These are phyloP conservation scores for Ephialtes manifestator DNA, from an alignment of 2,888 invertebrate species.

Conservation along the genomic window DNA sequence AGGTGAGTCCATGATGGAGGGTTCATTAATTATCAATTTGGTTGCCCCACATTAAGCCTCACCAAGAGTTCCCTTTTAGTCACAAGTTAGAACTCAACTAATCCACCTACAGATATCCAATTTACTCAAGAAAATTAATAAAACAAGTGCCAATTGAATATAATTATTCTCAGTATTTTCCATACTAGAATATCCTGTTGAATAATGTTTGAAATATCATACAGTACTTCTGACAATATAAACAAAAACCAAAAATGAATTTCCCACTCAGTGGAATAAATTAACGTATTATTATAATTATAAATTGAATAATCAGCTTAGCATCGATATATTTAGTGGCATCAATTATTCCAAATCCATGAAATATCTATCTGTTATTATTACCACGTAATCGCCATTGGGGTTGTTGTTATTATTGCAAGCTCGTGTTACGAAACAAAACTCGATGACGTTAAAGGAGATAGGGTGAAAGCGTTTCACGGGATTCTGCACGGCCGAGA, in stretches of 20 bases:
- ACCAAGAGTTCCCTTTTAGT: no score
- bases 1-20: constrained; percentile 80
- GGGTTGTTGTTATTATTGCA: background rate
- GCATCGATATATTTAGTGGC: background rate
- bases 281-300: constrained; percentile 24
- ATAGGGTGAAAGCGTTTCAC: constrained; percentile 24
- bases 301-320: constrained; percentile 36
- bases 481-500: constrained; percentile 26
- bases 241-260: no score
- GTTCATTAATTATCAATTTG: background rate
- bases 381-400: constrained; percentile 20
- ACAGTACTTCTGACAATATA: no score
- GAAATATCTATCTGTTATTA: constrained; percentile 4
- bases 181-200: no score
- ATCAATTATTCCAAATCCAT: constrained; percentile 17
- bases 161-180: no score
- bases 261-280: no score
- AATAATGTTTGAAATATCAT: no score
- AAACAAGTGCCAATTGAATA: no score
- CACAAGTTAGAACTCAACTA: no score
- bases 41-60: no score
- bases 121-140: no score
- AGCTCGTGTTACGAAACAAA: background rate
- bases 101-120: no score
- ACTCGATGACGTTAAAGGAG: constrained; percentile 36